Percentiles rank a stretch among this genome's conserved stretches.
Evolutionary conservation across 2,113 vertebrate genomes (phyloP).

Genomic region (Aspiorhynchus laticeps): DNA sequence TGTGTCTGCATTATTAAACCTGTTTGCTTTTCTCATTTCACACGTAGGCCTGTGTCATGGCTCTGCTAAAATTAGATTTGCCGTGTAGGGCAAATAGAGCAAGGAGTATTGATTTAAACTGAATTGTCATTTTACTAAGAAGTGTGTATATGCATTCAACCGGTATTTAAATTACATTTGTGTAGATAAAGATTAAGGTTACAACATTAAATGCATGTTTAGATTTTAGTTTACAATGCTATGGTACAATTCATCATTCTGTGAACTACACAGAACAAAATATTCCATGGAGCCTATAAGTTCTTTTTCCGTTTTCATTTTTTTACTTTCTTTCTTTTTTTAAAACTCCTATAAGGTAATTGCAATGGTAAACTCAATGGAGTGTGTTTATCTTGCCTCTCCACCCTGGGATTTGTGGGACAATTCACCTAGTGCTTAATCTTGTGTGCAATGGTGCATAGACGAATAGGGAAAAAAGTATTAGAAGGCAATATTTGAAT

Average conservation of each 20-base stretch:
- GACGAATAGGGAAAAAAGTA: slow-evolving; percentile 74
- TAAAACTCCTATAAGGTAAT: slow-evolving; percentile 87
- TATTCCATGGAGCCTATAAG: slow-evolving; percentile 73
- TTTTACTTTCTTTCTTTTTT: neutral
- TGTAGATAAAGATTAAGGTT: slow-evolving; percentile 9
- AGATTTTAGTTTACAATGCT: slow-evolving; percentile 49
- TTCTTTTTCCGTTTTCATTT: slow-evolving; percentile 53
- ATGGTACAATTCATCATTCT: slow-evolving; percentile 45
- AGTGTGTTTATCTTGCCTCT: slow-evolving; percentile 90
- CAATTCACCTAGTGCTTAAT: slow-evolving; percentile 87
- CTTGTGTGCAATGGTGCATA: slow-evolving; percentile 81
- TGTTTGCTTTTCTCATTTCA: slow-evolving; percentile 14
- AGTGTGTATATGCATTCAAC: neutral
- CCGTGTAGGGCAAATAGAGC: neutral
- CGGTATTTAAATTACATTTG: slow-evolving; percentile 20
- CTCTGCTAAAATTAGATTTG: slow-evolving; percentile 8
- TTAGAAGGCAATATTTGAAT: slow-evolving; percentile 84
- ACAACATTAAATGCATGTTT: slow-evolving; percentile 45
- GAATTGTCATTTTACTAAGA: slow-evolving; percentile 8
- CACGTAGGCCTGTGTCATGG: neutral
- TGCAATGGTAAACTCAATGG: slow-evolving; percentile 86
- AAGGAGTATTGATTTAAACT: neutral
- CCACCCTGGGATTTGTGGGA: slow-evolving; percentile 86
- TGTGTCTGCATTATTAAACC: slow-evolving; percentile 44
- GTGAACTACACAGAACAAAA: slow-evolving; percentile 73